Base-by-base conservation (phyloP, 2,797 vertebrate species). In the Ptychadena robeensis region DNA sequence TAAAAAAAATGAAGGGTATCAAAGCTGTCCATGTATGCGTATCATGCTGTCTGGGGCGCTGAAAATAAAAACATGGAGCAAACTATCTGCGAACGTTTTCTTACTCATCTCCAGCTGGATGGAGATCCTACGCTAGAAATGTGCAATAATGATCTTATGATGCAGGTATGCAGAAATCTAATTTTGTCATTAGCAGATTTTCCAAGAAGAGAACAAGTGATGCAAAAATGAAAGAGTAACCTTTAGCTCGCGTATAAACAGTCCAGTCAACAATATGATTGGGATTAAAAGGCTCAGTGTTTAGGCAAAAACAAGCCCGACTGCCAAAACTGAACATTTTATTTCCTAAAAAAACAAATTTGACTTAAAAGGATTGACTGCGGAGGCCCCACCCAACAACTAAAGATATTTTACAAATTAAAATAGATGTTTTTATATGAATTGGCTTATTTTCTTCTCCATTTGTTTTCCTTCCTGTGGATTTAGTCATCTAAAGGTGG, bases 81-180 rank as follows among this genome's bases (percentile, higher is more conserved):
- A 27, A 40, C 9, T 75, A 27, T 30, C 18, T 44, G 14, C 18
- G 40, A 44, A 66, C 32, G 22, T 48, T 67, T 32, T 63, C 5
- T n/a, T 34, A 12, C 30, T 53, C n/a, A 25, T 11, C 28, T 78
- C 22, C 38, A 53, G 75, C 64, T 68, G 64, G 30, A 67, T 35
- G 15, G 30, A 57, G 3, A 67, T 57, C 30, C 64, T 25, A 25
- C 15, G n/a, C 66, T 34, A 30, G 37, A 68, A 31, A 65, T 53
- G 40, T 22, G 30, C 31, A 44, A 31, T 35, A 48, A 78, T 67
- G 25, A 67, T 78, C 64, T 40, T 68, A 78, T 78, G 53, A 30
- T 44, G 35, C 75, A 78, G 75, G 75, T 78, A 78, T 78, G 63
- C 40, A 53, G 40, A 53, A 68, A 78, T 53, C 75, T 53, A 34